Base-by-base conservation (phyloP, 2,888 invertebrate genomes). In the Ommatoiulus sabulosus region DNA sequence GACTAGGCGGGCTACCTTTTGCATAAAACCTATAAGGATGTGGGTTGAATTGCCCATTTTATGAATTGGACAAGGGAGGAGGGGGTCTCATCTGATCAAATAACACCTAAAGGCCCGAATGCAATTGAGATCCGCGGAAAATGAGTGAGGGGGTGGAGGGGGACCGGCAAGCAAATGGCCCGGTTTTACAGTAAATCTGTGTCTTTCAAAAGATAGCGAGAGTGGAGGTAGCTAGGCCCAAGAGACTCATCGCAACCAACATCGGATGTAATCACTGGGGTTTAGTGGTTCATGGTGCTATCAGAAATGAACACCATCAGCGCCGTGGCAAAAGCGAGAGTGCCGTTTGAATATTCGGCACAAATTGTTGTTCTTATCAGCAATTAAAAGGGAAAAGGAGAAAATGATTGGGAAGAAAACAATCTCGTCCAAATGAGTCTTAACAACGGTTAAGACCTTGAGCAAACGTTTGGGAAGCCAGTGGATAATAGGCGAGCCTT, bases 11-110 rank as follows among this genome's bases (percentile, higher is more conserved):
- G 80, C 80, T 35, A 20, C 20, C 80, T 35, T 80, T 80, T 80
- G 80, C 80, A 80, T 80, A 80, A 80, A 80, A 80, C 80, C 80
- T 80, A 80, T 80, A 80, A 80, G 80, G 80, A 80, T 80, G 80
- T 80, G 80, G 80, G 24, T 35, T 35, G 80, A 80, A 80, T 80
- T 80, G 80, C 80, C 80, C 80, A 80, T 80, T 80, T 35, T 80
- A 43, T 80, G 80, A 80, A 80, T 80, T 80, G 80, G 80, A 80
- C 80, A 80, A 80, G 80, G 15, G 35, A 43, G 35, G 35, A 52
- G 52, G 35, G 57, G 57, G 35, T 15, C 80, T 80, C 35, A 12
- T 80, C 24, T 35, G 80, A 80, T 80, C 80, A 80, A 80, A 80
- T 80, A 43, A 43, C 80, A 80, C 80, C 80, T 80, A 80, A 80